Conservation (phyloP, 2,888 invertebrate species). For the Homarus gammarus region DNA sequence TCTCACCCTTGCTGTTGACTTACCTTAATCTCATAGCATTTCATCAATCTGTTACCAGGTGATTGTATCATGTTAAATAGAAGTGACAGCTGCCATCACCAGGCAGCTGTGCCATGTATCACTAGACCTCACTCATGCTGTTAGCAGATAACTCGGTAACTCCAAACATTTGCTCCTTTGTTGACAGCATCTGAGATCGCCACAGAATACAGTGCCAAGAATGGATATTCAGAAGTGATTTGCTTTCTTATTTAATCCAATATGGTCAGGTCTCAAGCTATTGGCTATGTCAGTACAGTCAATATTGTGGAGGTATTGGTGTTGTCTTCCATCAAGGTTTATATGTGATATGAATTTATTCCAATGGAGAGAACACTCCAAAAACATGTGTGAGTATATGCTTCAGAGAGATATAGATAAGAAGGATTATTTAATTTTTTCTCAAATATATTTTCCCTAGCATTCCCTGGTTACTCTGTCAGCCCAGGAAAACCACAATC, state of each 20-base stretch:
- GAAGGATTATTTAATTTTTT: conserved; percentile 8
- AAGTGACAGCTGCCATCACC: conserved; percentile 31
- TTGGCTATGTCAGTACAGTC: conserved; percentile 5
- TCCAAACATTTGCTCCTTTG: conserved; percentile 33
- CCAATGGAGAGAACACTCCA: conserved; percentile 7
- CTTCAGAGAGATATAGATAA: conserved; percentile 1
- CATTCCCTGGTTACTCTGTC: not conserved
- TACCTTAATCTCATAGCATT: conserved; percentile 32
- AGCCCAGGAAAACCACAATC: not conserved
- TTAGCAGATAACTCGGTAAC: conserved; percentile 47
- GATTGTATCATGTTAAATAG: conserved; percentile 42
- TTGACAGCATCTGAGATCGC: conserved; percentile 25
- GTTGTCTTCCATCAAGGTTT: conserved; percentile 56
- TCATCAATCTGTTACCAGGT: conserved; percentile 43
- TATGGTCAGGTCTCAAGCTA: not conserved
- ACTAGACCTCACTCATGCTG: conserved; percentile 48
- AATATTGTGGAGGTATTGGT: conserved; percentile 25
- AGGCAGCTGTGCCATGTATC: conserved; percentile 41
- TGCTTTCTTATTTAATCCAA: not conserved
- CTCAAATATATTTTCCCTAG: conserved; percentile 11
- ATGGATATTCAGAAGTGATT: not conserved
- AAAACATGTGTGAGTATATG: not conserved
- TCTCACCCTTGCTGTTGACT: conserved; percentile 40
- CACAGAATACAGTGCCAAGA: conserved; percentile 50
- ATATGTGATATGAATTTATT: conserved; percentile 41